Evolutionary conservation across 2,888 invertebrate genomes (phyloP), one percentile per base, ranked within the genome.

Genomic region (Oscheius sp.): DNA sequence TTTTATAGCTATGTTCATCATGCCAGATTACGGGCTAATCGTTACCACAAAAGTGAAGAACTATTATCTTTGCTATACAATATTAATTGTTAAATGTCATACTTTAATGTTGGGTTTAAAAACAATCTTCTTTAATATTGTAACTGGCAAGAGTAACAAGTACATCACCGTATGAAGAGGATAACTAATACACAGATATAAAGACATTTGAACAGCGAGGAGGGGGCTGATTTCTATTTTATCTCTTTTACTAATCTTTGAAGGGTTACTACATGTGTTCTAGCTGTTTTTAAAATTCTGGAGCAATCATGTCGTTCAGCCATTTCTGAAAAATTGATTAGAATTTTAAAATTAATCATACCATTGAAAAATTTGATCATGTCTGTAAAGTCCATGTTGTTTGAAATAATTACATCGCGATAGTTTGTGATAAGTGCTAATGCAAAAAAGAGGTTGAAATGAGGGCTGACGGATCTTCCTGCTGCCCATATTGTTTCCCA

Each of bases 401-500:
- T 95, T 61, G 94, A 92, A 45, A 96, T 89, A 72, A 96, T 94
- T 81, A 96, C 94, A 86, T 95, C 94, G 41, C 70, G 75, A 87
- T 96, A 96, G 49, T 93, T 93, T 88, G 94, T 93, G 17, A 96
- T 90, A 69, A 95, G 88, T 0, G 95, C 94, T 77, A 96, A 89
- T 0, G 95, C 95, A 72, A 96, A 90, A 88, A 96, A 96, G 70
- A 96, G 89, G 62, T 94, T 93, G 90, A 95, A 95, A 87, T 95
- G 92, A 54, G 91, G 90, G 0, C 94, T 94, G 12, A 94, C 91
- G 54, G 93, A 91, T 85, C 92, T 90, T 64, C 92, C 90, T 0
- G 95, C 94, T n/a, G 93, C 92, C 95, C 95, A 95, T 78, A 95
- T 95, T 49, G 92, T 90, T 88, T 96, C 95, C 95, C 95, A 96